Base-by-base conservation (phyloP, 2,113 vertebrate species). In the Pedionomus torquatus region DNA sequence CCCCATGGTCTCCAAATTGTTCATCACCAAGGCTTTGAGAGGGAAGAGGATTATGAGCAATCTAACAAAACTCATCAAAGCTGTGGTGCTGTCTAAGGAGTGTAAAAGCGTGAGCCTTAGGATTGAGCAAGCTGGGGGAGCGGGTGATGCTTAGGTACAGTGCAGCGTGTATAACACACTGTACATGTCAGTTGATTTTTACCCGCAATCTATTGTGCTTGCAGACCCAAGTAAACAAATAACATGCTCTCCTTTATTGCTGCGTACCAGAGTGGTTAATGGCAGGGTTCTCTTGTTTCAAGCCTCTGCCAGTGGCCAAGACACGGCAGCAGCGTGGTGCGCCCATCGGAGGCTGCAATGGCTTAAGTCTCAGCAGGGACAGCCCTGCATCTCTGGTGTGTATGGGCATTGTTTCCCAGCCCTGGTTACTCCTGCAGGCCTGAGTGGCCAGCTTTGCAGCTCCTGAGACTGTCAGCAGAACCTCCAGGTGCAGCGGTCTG, bases 101-200 rank as follows among this genome's bases (percentile, higher is more conserved):
- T 0, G 61, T 26, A n/a, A 58, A 37, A 63, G 24, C 2, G 1
- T 41, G 72, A 94, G n/a, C 48, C 28, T 7, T 7, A 24, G 61
- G 51, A 33, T 54, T 39, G 7, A 39, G 69, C 43, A 41, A 1
- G 3, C 3, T 5, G 11, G 39, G 17, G 9, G 30, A 82, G 65
- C 0, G 0, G 46, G 26, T 0, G 1, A 8, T 71, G 75, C 13
- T 14, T 63, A 6, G 14, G 57, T 35, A 60, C 39, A 7, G 28
- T 5, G 19, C 55, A 4, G 31, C 44, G n/a, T 61, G 24, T 76
- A 4, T 81, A 52, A 81, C 1, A 3, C 5, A 1, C 51, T 41
- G 37, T 66, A 31, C 37, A 2, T 35, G 60, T 10, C 48, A 54
- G 33, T 8, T 58, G 52, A 46, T 68, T 72, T 72, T 69, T 90